Conservation (phyloP, 2,113 vertebrate genomes). For the Neofelis nebulosa region DNA sequence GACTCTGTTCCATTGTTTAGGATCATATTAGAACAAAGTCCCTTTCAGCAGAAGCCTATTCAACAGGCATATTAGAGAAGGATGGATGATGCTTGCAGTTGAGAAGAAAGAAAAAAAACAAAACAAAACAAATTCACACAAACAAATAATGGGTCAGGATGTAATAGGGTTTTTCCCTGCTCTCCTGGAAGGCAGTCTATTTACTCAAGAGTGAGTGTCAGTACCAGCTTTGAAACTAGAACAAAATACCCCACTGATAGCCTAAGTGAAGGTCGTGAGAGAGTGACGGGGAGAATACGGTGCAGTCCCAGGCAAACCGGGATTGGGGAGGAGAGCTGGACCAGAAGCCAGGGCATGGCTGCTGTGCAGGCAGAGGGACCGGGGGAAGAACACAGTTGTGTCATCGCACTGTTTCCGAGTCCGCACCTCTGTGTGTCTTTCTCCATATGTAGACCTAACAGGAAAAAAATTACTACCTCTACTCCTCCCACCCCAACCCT, state of each 20-base stretch:
- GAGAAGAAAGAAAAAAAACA: background rate
- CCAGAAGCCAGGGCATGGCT: background rate
- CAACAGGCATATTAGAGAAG: background rate
- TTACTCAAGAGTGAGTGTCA: background rate
- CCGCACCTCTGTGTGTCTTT: background rate
- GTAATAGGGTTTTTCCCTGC: background rate
- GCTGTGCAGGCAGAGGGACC: background rate
- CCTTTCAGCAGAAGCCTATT: background rate
- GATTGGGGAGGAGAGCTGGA: too few relatives aligned
- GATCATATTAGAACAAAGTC: background rate
- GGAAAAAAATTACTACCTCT: background rate
- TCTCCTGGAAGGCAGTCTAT: background rate
- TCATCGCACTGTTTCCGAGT: background rate
- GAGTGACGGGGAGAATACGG: background rate
- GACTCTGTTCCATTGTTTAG: background rate
- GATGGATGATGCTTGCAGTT: background rate
- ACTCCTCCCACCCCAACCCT: background rate
- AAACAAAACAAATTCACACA: background rate
- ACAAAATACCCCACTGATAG: too few relatives aligned
- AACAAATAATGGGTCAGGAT: background rate
- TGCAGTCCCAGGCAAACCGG: background rate
- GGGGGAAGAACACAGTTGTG: fast-evolving
- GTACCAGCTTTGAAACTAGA: background rate
- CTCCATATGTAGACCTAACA: background rate
- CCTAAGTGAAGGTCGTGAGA: background rate